phyloP scores from a whole-genome alignment of 2,888 invertebrate species.

The Mesoligia furuncula region DNA sequence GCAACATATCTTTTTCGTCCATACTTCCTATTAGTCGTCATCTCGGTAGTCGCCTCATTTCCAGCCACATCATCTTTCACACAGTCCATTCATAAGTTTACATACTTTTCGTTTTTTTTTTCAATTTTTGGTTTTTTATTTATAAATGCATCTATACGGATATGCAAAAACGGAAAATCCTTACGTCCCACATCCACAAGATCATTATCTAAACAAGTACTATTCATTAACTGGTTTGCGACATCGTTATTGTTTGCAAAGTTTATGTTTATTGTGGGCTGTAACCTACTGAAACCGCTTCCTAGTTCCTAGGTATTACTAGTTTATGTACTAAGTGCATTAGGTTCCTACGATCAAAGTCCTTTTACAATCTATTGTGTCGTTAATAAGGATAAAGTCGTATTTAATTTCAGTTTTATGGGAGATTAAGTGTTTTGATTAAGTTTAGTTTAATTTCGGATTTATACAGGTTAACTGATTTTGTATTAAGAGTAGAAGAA shows the following conservation, averaged over 20 bases:
- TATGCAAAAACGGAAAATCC: constrained; percentile 56
- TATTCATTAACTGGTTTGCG: constrained; percentile 60
- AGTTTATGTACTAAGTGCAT: not conserved
- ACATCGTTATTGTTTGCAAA: constrained; percentile 61
- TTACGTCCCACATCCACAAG: constrained; percentile 58
- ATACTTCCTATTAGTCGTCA: not conserved
- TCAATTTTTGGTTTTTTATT: not conserved
- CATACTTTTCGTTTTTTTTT: not conserved
- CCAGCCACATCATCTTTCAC: not conserved
- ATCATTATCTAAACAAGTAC: constrained; percentile 52
- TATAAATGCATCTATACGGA: constrained; percentile 29
- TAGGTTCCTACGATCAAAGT: constrained; percentile 8
- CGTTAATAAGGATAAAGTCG: not conserved
- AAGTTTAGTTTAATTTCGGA: not conserved
- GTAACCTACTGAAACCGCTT: constrained; percentile 61
- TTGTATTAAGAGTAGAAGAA: not conserved
- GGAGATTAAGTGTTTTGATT: not conserved
- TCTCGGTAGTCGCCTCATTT: not conserved
- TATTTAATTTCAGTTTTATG: not conserved
- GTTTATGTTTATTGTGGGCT: constrained; percentile 59
- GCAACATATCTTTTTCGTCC: not conserved
- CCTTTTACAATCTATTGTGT: not conserved
- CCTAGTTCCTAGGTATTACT: constrained; percentile 65
- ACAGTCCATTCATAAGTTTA: not conserved
- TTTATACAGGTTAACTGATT: not conserved